Conservation (phyloP, 2,888 invertebrate genomes). For the Ellobium chinense region DNA sequence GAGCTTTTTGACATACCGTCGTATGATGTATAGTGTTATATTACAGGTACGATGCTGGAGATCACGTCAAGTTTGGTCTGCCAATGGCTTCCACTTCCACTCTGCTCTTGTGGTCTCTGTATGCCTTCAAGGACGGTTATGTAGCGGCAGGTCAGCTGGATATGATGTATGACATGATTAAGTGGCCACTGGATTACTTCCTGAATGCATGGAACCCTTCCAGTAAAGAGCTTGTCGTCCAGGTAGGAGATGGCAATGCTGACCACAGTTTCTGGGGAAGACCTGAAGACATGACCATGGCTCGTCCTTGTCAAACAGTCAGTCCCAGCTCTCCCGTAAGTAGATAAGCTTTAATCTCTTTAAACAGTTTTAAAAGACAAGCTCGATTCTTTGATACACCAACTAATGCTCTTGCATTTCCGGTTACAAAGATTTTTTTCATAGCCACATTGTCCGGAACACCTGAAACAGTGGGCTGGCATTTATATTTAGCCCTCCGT, state of each 20-base stretch:
- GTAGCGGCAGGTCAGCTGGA: constrained; percentile 54
- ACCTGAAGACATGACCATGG: constrained; percentile 83
- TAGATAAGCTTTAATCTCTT: too few relatives aligned
- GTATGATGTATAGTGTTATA: too few relatives aligned
- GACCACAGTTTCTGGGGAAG: constrained; percentile 84
- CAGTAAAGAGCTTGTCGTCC: constrained; percentile 24
- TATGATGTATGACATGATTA: constrained; percentile 74
- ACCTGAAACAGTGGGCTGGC: too few relatives aligned
- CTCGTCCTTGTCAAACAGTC: constrained; percentile 80
- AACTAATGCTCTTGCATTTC: too few relatives aligned
- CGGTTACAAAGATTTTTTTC: too few relatives aligned
- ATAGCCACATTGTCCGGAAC: too few relatives aligned
- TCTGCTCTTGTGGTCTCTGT: constrained; percentile 56
- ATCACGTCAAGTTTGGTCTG: constrained; percentile 63
- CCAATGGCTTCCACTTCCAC: constrained; percentile 59
- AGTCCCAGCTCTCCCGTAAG: not conserved
- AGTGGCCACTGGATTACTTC: constrained; percentile 83
- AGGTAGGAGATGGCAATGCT: constrained; percentile 78
- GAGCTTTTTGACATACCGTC: too few relatives aligned
- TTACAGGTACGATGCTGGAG: constrained; percentile 57
- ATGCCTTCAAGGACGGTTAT: constrained; percentile 59
- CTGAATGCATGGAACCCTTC: constrained; percentile 75
- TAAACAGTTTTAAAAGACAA: too few relatives aligned
- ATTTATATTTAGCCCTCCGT: too few relatives aligned
- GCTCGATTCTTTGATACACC: too few relatives aligned